Base-by-base conservation (phyloP, 2,113 vertebrate species). In the Psephotus haematonotus region DNA sequence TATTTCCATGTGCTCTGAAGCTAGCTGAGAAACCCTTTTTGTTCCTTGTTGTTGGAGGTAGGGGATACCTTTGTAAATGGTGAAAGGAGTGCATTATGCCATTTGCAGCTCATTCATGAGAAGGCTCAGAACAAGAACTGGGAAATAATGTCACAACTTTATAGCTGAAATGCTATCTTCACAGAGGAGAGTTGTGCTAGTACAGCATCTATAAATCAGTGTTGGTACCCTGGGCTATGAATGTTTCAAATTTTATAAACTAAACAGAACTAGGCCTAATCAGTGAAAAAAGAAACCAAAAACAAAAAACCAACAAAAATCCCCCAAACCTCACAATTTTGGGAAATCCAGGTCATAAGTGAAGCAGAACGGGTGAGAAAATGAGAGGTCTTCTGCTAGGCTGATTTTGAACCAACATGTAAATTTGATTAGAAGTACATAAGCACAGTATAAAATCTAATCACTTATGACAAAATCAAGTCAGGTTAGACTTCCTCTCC, bases 161-260 rank as follows among this genome's bases (percentile, higher is more conserved):
- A 77, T 75, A 90, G 71, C 35, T 93, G 64, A 93, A 83, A 81
- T 70, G 29, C 35, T 53, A 0, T 64, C 76, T 81, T 94, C 88
- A 68, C 50, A 78, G 64, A 29, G 39, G 46, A 93, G 79, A 92
- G n/a, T 70, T 43, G 7, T 53, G 44, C 53, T 81, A 60, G 23
- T 71, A 63, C 29, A 78, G 57, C 69, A 93, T 72, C 79, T 88
- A 81, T 90, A 92, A 88, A 84, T 90, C 68, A 88, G 64, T 55
- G 29, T 67, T 88, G 90, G 69, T 57, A 47, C 95, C 90, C 95
- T 92, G 72, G 83, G 76, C 88, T 4, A 82, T 84, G 83, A 95
- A 93, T 91, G 92, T 87, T 89, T 95, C 77, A 82, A 67, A 79
- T 90, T 90, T 88, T 93, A 67, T 89, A 91, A 93, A 28, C 41